Evolutionary conservation across 2,888 invertebrate species (phyloP).

Genomic region (Drosophila pseudotakahashii): DNA sequence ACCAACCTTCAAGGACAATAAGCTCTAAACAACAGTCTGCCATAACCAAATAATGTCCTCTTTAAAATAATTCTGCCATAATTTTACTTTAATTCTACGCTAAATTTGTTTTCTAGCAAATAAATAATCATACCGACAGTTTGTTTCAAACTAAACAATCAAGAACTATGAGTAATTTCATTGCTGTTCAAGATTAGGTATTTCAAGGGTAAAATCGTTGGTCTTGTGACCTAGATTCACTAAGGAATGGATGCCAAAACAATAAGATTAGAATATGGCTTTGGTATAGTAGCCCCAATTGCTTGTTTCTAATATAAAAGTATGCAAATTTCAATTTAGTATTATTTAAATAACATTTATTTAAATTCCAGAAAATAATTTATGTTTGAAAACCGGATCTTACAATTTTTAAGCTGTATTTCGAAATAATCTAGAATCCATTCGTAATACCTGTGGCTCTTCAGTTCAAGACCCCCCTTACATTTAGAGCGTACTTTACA

Average conservation of each 20-base stretch:
- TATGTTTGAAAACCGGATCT: not conserved
- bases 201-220: not conserved
- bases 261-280: not conserved
- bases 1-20: conserved; percentile 2
- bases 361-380: not conserved
- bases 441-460: not conserved
- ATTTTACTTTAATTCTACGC: conserved; percentile 33
- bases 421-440: not conserved
- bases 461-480: no score
- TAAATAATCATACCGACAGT: conserved; percentile 50
- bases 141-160: conserved; percentile 44
- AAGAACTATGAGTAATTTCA: conserved; percentile 4
- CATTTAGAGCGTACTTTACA: not conserved
- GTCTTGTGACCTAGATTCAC: not conserved
- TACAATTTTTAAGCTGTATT: not conserved
- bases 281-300: not conserved
- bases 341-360: not conserved
- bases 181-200: not conserved
- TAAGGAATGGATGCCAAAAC: not conserved
- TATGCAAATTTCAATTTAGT: no score
- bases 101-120: conserved; percentile 48
- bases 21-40: conserved; percentile 3
- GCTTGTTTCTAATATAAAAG: no score
- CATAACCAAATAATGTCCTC: conserved; percentile 36
- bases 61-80: conserved; percentile 42